phyloP scores from a whole-genome alignment of 1,140 invertebrate genomes.

The Magallana angulata region DNA sequence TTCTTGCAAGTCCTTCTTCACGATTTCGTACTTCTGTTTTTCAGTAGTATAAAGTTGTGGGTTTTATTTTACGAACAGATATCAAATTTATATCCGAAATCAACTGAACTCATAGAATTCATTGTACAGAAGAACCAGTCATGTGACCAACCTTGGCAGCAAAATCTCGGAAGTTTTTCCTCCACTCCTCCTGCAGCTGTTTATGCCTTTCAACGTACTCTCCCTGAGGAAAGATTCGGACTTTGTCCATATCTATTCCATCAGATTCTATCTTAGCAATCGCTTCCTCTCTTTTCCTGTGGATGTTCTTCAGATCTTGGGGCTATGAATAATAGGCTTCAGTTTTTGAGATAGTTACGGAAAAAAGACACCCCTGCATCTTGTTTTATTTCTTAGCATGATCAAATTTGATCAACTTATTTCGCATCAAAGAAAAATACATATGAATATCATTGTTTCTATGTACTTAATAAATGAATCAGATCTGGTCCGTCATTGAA shows the following conservation, averaged over 20 bases:
- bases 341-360: too few species aligned
- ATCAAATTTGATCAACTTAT: too few species aligned
- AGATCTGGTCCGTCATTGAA: too few species aligned
- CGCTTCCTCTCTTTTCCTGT: constrained; percentile 19
- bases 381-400: too few species aligned
- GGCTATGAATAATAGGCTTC: not conserved
- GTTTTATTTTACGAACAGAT: too few species aligned
- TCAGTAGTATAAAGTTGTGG: not conserved
- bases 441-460: too few species aligned
- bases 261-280: constrained; percentile 13
- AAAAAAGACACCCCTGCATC: too few species aligned
- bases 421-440: too few species aligned
- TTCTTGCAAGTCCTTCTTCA: constrained; percentile 1
- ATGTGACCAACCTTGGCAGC: constrained; percentile 45
- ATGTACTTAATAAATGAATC: too few species aligned
- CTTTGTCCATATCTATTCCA: constrained; percentile 37
- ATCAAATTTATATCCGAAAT: not conserved
- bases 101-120: not conserved
- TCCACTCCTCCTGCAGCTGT: constrained; percentile 43
- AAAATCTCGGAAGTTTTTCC: constrained; percentile 47
- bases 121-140: not conserved
- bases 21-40: not conserved
- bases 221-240: constrained; percentile 50
- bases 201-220: constrained; percentile 33
- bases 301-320: constrained; percentile 29